Base-by-base conservation (phyloP, 30 jellyfish, hydroid and myxozoan genomes). In the Aurelia sp. region DNA sequence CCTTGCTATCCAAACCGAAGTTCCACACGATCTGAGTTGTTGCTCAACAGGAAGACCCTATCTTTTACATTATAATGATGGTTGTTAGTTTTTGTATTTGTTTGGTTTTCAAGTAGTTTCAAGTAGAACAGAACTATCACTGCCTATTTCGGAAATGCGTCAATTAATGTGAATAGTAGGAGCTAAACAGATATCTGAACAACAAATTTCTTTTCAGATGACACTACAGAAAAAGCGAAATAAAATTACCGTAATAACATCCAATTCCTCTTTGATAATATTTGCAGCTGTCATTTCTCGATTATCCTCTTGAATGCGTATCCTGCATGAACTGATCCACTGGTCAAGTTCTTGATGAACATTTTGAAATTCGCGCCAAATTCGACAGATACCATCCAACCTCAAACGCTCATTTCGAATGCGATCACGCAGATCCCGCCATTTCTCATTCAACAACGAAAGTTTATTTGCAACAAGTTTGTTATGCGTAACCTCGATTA, bases 281-380 rank as follows among this genome's bases (percentile, higher is more conserved):
- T 23, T 63, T 10, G 33, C 67, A 13, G 93, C 71, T n/a, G 73
- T 84, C 75, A 84, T 62, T 17, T 58, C 69, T 13, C 69, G 51
- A 8, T 27, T 69, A 33, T 84, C 93, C 0, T 71, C 87, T 41
- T 84, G 87, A 20, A 66, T 51, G 13, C 17, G 9, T 27, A 84
- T 76, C 27, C 76, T 65, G 41, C 85, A 47, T 15, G 81, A 62
- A 50, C 51, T 7, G 21, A 86, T 58, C 92, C 91, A 71, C 12
- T 79, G 79, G 21, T 81, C 88, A 55, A 88, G 76, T 0, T 79
- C 88, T 62, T 79, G 83, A 63, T 48, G 62, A 13, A 55, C 35
- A 64, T 27, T 60, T 22, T 62, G 65, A 74, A 79, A 79, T 30
- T 88, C 90, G n/a, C 92, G 79, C 96, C 96, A 88, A n/a, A 80